Evolutionary conservation across 2,113 vertebrate genomes (phyloP).

Genomic region (Glaucomys volans): DNA sequence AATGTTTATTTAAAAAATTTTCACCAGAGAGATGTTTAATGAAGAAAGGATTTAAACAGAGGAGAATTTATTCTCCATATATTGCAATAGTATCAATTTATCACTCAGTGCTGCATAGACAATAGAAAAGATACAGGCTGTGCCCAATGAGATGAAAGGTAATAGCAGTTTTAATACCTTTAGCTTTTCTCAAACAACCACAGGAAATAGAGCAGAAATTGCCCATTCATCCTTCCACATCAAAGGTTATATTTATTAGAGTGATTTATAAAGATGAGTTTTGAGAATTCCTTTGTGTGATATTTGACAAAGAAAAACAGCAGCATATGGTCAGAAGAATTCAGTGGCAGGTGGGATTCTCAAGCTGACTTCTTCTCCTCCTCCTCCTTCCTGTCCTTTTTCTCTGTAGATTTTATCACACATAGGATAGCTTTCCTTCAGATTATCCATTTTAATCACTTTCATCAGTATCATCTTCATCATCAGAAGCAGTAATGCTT

Average conservation of each 20-base stretch:
- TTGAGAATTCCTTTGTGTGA: background rate
- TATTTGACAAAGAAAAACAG: background rate
- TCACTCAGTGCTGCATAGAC: slow-evolving; percentile 3
- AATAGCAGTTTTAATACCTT: slow-evolving; percentile 60
- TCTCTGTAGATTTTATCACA: background rate
- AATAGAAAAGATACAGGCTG: slow-evolving; percentile 29
- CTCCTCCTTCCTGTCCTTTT: background rate
- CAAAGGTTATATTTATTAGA: background rate
- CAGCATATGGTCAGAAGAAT: background rate
- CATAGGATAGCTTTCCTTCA: background rate
- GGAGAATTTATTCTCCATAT: background rate
- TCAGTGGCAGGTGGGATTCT: background rate
- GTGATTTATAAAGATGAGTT: slow-evolving; percentile 35
- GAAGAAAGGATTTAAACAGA: slow-evolving; percentile 54
- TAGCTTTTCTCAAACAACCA: slow-evolving; percentile 32
- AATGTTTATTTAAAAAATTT: slow-evolving; percentile 60
- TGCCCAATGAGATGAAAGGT: slow-evolving; percentile 52
- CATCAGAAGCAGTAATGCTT: background rate
- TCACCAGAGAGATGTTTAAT: slow-evolving; percentile 50
- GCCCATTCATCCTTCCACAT: slow-evolving; percentile 41
- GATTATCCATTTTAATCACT: background rate
- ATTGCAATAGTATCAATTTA: slow-evolving; percentile 47
- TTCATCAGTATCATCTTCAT: background rate
- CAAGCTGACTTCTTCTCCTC: background rate
- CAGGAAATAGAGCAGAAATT: slow-evolving; percentile 61